Conservation (phyloP, 2,113 vertebrate species). For the Apteryx owenii region DNA sequence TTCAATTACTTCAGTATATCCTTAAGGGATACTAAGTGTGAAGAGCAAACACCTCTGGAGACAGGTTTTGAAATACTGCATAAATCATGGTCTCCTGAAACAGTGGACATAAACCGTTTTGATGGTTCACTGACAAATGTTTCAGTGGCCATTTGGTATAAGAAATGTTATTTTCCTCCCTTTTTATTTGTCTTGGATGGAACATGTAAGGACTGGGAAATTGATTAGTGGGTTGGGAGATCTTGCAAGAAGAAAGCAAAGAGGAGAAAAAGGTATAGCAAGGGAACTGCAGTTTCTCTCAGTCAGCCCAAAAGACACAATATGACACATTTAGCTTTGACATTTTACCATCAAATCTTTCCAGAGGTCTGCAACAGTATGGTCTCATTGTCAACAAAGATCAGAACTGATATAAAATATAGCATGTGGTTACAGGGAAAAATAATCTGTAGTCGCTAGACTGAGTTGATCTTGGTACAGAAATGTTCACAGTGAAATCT, state of each 20-base stretch:
- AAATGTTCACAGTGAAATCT: not conserved
- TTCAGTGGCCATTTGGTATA: not conserved
- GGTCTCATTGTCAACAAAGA: not conserved
- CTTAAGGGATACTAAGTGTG: not conserved
- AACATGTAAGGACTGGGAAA: not conserved
- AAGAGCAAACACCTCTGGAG: conserved; percentile 3
- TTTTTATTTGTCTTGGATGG: conserved; percentile 37
- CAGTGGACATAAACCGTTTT: not conserved
- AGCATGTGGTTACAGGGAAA: not conserved
- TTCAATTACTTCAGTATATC: not conserved
- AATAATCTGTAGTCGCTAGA: not conserved
- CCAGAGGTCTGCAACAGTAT: not conserved
- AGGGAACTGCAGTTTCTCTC: not conserved
- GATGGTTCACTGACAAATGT: conserved; percentile 6
- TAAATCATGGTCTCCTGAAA: not conserved
- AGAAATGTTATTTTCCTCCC: not conserved
- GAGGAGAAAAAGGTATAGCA: not conserved
- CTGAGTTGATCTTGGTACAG: not conserved
- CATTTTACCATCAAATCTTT: conserved; percentile 1
- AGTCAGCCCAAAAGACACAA: not conserved
- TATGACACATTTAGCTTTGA: not conserved
- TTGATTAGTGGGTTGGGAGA: conserved; percentile 27
- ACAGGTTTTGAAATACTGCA: not conserved
- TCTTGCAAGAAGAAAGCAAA: conserved; percentile 23
- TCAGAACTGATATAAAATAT: not conserved